These are phyloP conservation scores for Drosophila pseudotalamancana DNA, from an alignment of 2,888 invertebrate genomes.

Conservation along the genomic window DNA sequence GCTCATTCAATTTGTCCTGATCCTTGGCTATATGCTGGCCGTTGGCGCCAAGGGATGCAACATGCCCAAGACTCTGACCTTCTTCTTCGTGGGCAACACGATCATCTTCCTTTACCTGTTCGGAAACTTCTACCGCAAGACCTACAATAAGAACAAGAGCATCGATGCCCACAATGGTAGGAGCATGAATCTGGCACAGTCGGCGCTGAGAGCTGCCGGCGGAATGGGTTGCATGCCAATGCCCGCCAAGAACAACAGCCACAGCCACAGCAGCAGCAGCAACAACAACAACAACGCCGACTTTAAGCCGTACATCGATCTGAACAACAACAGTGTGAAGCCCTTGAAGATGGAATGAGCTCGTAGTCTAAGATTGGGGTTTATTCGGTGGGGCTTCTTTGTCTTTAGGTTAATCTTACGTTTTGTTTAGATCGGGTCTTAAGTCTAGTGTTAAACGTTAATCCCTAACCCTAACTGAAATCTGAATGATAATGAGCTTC, in stretches of 20 bases:
- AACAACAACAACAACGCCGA: constrained; percentile 58
- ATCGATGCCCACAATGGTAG: constrained; percentile 53
- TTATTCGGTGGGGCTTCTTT: constrained; percentile 33
- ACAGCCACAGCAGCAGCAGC: constrained; percentile 10
- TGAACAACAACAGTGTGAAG: constrained; percentile 82
- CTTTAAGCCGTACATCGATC: constrained; percentile 81
- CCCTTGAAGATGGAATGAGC: constrained; percentile 74
- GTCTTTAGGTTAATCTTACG: constrained; percentile 34
- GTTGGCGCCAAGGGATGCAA: constrained; percentile 86
- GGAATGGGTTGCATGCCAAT: constrained; percentile 81
- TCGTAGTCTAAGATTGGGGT: constrained; percentile 1
- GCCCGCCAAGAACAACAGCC: constrained; percentile 65
- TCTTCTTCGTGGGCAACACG: constrained; percentile 86
- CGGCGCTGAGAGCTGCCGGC: constrained; percentile 77
- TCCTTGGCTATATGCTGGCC: constrained; percentile 87
- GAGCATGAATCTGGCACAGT: constrained; percentile 57
- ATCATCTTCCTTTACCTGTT: constrained; percentile 87
- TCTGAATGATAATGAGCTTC: constrained; percentile 47
- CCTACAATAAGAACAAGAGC: constrained; percentile 84
- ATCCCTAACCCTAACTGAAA: constrained; percentile 40
- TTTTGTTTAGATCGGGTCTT: constrained; percentile 55
- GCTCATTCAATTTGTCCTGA: constrained; percentile 87
- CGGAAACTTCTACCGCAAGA: constrained; percentile 86
- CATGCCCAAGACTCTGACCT: constrained; percentile 86
- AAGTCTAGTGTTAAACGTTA: constrained; percentile 61